Base-by-base conservation (phyloP, 37 sponge, comb jelly and placozoan genomes). In the Spongilla lacustris region DNA sequence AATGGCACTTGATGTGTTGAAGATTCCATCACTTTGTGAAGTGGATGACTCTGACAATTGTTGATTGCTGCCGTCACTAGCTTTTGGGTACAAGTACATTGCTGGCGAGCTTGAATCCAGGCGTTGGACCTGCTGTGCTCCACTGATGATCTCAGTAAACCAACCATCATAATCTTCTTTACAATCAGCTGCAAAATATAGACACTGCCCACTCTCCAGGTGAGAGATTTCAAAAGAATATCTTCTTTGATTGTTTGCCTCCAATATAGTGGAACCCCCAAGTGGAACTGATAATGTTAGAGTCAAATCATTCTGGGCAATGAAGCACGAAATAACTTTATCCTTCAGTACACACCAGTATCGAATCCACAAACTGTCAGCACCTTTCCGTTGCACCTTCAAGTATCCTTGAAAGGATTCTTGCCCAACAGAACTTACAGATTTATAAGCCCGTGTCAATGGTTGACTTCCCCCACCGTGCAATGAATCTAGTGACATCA, bases 321-420 rank as follows among this genome's bases (percentile, higher is more conserved):
- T 83, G 71, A 71, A 89, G 35, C 90, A 89, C 27, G 73, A 83
- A 33, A 93, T 68, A 19, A 25, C 36, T 8, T 76, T 48, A 22
- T 89, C 69, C 67, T 89, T 87, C 37, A 93, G 73, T 0, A 93
- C 81, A 69, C 90, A 93, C 90, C 86, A 93, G 81, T 77, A 86
- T 8, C 87, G 87, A 9, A 75, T 73, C 87, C 90, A 89, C 34
- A 38, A 66, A 17, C 30, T 80, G 48, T 81, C 76, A 22, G 88
- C 88, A 9, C 88, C 88, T 68, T 81, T 68, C 21, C 88, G 82
- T 48, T 88, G 88, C 2, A 88, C 82, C 17, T 78, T 74, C 29
- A n/a, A 81, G 67, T 81, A 88, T 12, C 88, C 88, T 69, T 74
- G 33, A 79, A 58, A 25, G 31, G 36, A 34, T 73, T 67, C 46